A percentile compares a stretch with the other conserved stretches of the same genome.
These are phyloP conservation scores for Mantis religiosa DNA, from an alignment of 2,888 invertebrate species.

Conservation along the genomic window DNA sequence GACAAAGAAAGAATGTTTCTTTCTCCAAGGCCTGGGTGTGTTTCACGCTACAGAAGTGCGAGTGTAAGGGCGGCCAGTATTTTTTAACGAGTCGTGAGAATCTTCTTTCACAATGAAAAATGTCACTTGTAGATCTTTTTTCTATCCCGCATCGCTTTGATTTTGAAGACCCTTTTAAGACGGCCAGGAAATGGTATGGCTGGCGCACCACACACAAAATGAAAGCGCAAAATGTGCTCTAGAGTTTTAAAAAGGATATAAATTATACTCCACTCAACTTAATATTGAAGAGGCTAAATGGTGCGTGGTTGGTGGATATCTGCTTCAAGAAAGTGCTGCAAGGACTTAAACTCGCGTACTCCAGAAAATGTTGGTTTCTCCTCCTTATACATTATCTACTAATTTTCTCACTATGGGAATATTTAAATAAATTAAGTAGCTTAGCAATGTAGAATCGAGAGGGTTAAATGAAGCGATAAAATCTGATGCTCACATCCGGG, in stretches of 20 bases:
- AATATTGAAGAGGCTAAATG: not conserved
- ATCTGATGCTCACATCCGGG: too few species aligned
- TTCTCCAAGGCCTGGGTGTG: not conserved
- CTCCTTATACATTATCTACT: too few species aligned
- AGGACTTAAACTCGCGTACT: too few species aligned
- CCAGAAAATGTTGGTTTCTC: too few species aligned
- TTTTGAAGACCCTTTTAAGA: not conserved
- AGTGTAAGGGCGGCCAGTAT: not conserved
- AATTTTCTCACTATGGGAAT: too few species aligned
- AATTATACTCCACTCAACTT: not conserved
- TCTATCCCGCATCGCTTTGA: not conserved
- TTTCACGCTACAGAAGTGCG: not conserved
- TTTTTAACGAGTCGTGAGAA: not conserved
- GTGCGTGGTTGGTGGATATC: too few species aligned
- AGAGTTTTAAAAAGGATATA: not conserved
- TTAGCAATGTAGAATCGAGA: too few species aligned
- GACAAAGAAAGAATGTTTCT: slow-evolving; percentile 6
- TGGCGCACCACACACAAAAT: not conserved
- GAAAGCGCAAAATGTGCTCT: not conserved
- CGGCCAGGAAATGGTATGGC: not conserved
- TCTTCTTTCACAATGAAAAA: not conserved
- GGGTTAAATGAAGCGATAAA: too few species aligned
- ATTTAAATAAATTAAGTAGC: too few species aligned
- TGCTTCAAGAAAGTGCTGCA: too few species aligned
- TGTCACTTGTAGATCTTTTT: not conserved